Conservation (phyloP, 2,113 vertebrate species). For the Vanacampus margaritifer region DNA sequence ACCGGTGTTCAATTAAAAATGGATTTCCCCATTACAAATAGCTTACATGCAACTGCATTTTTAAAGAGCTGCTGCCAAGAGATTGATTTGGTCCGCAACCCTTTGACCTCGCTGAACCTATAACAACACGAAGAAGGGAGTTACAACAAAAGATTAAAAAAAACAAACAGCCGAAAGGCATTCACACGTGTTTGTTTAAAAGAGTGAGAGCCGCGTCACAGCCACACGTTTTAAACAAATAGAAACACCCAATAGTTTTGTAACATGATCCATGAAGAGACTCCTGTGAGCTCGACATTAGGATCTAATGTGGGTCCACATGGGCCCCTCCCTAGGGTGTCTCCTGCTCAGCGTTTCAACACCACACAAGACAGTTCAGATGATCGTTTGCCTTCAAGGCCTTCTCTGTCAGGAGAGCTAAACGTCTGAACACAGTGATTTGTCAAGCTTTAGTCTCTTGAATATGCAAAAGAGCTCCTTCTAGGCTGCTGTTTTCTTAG, state of each 20-base stretch:
- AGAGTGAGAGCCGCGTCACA: neutral
- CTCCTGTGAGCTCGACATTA: constrained; percentile 11
- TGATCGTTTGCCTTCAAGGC: constrained; percentile 38
- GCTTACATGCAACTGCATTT: constrained; percentile 36
- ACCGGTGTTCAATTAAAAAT: constrained; percentile 50
- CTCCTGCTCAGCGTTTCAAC: constrained; percentile 24
- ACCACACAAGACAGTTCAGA: constrained; percentile 22
- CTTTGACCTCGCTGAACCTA: constrained; percentile 33
- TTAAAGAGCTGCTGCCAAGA: constrained; percentile 43
- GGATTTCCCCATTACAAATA: constrained; percentile 56
- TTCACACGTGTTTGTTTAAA: neutral
- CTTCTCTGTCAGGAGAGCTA: constrained; percentile 43
- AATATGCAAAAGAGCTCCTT: constrained; percentile 56
- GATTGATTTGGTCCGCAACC: constrained; percentile 45
- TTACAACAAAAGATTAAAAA: constrained; percentile 2
- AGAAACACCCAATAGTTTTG: neutral
- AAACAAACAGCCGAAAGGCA: neutral
- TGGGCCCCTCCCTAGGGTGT: constrained; percentile 6
- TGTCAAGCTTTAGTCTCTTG: constrained; percentile 51
- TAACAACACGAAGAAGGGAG: neutral
- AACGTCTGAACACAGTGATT: constrained; percentile 45
- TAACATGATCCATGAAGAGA: constrained; percentile 19
- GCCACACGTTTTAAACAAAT: neutral
- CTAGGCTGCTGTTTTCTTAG: constrained; percentile 43
- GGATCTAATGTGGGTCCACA: constrained; percentile 11